phyloP scores from a whole-genome alignment of 1,140 invertebrate species.

The Aricia agestis region DNA sequence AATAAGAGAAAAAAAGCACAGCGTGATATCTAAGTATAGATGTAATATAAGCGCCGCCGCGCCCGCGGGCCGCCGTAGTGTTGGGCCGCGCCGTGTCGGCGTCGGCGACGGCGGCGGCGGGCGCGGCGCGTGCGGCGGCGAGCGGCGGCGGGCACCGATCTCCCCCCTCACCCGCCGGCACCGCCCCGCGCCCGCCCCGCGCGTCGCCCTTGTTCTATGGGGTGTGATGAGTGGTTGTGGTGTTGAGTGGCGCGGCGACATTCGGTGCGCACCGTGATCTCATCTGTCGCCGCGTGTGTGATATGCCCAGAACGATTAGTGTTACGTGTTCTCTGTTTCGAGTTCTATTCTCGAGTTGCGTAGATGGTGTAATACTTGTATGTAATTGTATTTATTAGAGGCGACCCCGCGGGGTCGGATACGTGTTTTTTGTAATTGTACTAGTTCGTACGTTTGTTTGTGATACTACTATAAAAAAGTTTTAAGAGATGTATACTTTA shows the following conservation, averaged over 20 bases:
- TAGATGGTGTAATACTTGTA: conserved; percentile 66
- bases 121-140: conserved; percentile 35
- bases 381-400: conserved; percentile 72
- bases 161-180: conserved; percentile 30
- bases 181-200: conserved; percentile 45
- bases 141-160: conserved; percentile 39
- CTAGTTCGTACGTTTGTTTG: conserved; percentile 75
- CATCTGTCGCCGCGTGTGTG: conserved; percentile 65
- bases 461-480: conserved; percentile 76
- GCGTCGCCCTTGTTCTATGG: conserved; percentile 54
- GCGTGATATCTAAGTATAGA: conserved; percentile 74
- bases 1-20: conserved; percentile 72
- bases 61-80: conserved; percentile 38
- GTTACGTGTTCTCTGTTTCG: conserved; percentile 72
- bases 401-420: conserved; percentile 54
- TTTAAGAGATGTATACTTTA: conserved; percentile 68
- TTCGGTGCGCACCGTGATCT: conserved; percentile 63
- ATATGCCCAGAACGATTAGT: conserved; percentile 62
- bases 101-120: conserved; percentile 29
- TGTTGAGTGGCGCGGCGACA: conserved; percentile 55
- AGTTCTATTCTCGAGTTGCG: conserved; percentile 71
- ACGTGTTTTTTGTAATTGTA: conserved; percentile 70
- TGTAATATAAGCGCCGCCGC: conserved; percentile 58
- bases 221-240: conserved; percentile 41
- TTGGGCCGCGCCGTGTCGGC: conserved; percentile 43